These are phyloP conservation scores for Diuraphis noxia DNA, from an alignment of 1,140 invertebrate genomes.

Conservation along the genomic window DNA sequence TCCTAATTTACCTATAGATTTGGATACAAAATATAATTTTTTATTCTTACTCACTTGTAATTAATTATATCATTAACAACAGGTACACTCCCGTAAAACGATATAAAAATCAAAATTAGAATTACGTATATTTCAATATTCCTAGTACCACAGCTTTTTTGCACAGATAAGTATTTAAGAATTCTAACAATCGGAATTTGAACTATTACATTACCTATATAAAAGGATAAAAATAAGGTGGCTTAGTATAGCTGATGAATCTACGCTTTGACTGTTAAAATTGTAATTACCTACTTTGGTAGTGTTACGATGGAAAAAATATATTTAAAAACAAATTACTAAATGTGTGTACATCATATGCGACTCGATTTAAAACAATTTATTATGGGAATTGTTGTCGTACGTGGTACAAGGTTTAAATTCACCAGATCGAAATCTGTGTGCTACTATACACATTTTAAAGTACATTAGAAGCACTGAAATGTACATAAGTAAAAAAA, in stretches of 20 bases:
- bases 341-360: not conserved
- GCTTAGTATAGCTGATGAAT: not conserved
- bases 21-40: not conserved
- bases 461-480: not conserved
- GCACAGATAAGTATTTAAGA: not conserved
- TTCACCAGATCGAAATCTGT: not conserved
- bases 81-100: not conserved
- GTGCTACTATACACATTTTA: not conserved
- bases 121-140: not conserved
- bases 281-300: too few species aligned
- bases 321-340: too few species aligned
- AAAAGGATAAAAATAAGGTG: not conserved
- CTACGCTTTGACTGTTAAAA: not conserved
- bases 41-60: not conserved
- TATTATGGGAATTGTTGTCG: not conserved
- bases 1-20: not conserved
- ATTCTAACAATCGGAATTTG: not conserved
- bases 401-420: not conserved
- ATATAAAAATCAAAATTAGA: not conserved
- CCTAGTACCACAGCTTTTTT: not conserved
- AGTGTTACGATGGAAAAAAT: too few species aligned
- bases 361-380: not conserved
- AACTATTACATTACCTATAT: not conserved
- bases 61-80: not conserved
- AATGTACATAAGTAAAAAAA: conserved; percentile 2